A percentile compares a stretch with the other conserved stretches of the same genome.
These are phyloP conservation scores for Cuniculus paca DNA, from an alignment of 2,797 vertebrate species.

Conservation along the genomic window DNA sequence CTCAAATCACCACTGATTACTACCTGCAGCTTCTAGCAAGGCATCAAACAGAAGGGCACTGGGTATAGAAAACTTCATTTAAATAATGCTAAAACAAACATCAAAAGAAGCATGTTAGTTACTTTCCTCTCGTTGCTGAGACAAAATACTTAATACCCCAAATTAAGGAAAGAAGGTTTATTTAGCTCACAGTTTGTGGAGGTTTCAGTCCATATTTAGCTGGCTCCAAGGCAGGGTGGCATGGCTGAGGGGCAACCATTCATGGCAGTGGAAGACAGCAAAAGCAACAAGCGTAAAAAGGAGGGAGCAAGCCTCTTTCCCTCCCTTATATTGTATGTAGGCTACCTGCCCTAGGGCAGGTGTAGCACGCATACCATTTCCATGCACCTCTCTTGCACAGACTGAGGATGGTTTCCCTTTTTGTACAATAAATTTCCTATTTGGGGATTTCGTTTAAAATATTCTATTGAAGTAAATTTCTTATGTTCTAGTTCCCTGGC, in stretches of 20 bases:
- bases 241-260: background rate
- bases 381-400: background rate
- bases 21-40: background rate
- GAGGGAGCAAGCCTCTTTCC: background rate
- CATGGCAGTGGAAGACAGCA: background rate
- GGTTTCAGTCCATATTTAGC: background rate
- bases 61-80: background rate
- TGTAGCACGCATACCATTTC: background rate
- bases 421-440: background rate
- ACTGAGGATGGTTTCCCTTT: background rate
- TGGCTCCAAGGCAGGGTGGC: background rate
- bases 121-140: background rate
- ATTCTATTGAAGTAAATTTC: background rate
- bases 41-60: background rate
- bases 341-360: background rate
- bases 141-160: background rate
- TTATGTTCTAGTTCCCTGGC: background rate
- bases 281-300: background rate
- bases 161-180: background rate
- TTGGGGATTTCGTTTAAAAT: background rate
- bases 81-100: slow-evolving; percentile 1
- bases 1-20: background rate
- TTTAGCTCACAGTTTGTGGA: background rate
- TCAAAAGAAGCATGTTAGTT: background rate
- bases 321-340: background rate